phyloP scores from a whole-genome alignment of 2,797 vertebrate species.

The Phataginus tricuspis region DNA sequence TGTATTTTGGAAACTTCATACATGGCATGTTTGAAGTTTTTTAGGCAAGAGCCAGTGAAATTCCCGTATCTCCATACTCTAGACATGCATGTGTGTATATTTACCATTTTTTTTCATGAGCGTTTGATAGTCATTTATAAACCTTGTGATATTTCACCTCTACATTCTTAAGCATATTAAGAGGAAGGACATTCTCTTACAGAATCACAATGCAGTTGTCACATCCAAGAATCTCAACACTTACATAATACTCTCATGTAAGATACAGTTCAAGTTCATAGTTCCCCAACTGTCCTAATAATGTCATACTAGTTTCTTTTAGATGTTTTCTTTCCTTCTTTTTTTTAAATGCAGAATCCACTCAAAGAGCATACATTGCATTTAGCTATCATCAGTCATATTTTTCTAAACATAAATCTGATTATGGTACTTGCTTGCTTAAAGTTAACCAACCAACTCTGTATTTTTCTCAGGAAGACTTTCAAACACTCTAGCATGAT shows the following conservation, averaged over 20 bases:
- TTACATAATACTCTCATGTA: not conserved
- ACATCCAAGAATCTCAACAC: not conserved
- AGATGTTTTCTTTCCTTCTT: not conserved
- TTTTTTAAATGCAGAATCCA: not conserved
- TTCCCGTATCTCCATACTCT: not conserved
- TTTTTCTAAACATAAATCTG: slow-evolving; percentile 15
- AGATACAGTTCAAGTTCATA: not conserved
- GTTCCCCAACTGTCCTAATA: not conserved
- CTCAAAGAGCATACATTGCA: not conserved
- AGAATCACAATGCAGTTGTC: not conserved
- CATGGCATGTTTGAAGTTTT: not conserved
- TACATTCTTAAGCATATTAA: not conserved
- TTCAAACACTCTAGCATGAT: not conserved
- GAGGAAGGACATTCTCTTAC: not conserved
- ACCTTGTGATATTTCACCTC: not conserved
- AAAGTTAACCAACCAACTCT: not conserved
- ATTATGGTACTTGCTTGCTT: not conserved
- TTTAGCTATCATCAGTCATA: not conserved
- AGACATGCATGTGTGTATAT: not conserved
- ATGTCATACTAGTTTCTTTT: not conserved
- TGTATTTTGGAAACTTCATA: slow-evolving; percentile 32
- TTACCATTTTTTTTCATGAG: not conserved
- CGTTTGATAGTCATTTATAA: slow-evolving; percentile 16
- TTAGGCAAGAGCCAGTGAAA: not conserved
- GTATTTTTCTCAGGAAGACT: not conserved